Conservation (phyloP, 2,888 invertebrate genomes). For the Acanthopleura granulata region DNA sequence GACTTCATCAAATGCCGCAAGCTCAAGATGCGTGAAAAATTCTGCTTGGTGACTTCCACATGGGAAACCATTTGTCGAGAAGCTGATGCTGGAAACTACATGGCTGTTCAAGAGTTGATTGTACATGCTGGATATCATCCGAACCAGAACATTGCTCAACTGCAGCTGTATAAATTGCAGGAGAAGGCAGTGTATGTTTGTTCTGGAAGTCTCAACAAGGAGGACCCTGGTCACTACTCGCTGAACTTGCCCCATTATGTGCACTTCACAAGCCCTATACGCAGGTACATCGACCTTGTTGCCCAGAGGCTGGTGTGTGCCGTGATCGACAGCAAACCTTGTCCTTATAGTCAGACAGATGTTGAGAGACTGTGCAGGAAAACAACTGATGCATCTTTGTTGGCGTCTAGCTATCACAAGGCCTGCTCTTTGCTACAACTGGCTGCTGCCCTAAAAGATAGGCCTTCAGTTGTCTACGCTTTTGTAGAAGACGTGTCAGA, state of each 20-base stretch:
- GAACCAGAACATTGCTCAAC: conserved; percentile 49
- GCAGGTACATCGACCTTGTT: conserved; percentile 57
- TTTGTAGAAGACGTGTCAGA: conserved; percentile 47
- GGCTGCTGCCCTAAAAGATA: conserved; percentile 38
- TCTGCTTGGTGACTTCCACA: conserved; percentile 38
- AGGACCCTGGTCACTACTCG: background rate
- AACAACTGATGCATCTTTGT: conserved; percentile 25
- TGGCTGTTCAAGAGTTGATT: conserved; percentile 45
- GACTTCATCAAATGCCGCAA: conserved; percentile 37
- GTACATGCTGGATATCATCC: conserved; percentile 54
- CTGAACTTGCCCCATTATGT: conserved; percentile 45
- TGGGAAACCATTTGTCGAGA: conserved; percentile 45
- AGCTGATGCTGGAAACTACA: conserved; percentile 36
- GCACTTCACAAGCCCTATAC: conserved; percentile 55
- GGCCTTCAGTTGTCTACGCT: conserved; percentile 47
- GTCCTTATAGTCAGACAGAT: conserved; percentile 46
- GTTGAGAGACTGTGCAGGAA: conserved; percentile 39
- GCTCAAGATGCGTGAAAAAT: conserved; percentile 36
- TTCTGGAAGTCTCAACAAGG: conserved; percentile 32
- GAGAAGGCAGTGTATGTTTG: conserved; percentile 42
- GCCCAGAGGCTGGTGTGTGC: conserved; percentile 54
- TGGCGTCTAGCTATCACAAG: conserved; percentile 32
- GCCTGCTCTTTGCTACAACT: conserved; percentile 37
- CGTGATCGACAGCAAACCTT: conserved; percentile 40
- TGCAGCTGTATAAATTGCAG: conserved; percentile 45